phyloP scores from a whole-genome alignment of 2,797 vertebrate genomes.

The Molossus molossus region DNA sequence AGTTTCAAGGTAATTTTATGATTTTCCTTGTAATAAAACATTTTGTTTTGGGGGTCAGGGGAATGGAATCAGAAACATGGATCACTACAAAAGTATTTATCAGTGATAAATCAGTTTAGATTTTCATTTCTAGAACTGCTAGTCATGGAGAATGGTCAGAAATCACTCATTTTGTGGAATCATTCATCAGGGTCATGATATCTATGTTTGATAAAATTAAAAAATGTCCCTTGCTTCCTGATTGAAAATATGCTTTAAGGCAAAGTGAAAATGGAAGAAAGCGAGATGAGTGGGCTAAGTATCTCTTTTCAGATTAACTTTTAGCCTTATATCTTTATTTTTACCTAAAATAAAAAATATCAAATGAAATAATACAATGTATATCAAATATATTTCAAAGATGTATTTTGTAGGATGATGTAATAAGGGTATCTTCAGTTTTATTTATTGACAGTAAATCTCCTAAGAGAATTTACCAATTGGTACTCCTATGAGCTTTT shows the following conservation, averaged over 20 bases:
- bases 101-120: background rate
- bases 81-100: background rate
- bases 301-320: background rate
- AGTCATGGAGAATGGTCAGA: background rate
- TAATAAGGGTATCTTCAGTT: background rate
- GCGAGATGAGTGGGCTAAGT: background rate
- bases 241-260: conserved; percentile 9
- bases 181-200: background rate
- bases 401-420: background rate
- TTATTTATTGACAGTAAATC: background rate
- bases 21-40: background rate
- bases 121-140: background rate
- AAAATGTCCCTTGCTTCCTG: background rate
- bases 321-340: background rate
- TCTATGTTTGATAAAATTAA: background rate
- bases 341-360: background rate
- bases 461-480: background rate
- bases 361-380: background rate
- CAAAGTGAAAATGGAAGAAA: background rate
- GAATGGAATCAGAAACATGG: background rate
- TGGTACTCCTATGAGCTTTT: background rate
- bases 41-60: accelerated
- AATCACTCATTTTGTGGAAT: conserved; percentile 41
- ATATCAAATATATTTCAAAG: background rate
- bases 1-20: background rate